These are phyloP conservation scores for Steinernema hermaphroditum DNA, from an alignment of 2,888 invertebrate genomes.

Conservation along the genomic window DNA sequence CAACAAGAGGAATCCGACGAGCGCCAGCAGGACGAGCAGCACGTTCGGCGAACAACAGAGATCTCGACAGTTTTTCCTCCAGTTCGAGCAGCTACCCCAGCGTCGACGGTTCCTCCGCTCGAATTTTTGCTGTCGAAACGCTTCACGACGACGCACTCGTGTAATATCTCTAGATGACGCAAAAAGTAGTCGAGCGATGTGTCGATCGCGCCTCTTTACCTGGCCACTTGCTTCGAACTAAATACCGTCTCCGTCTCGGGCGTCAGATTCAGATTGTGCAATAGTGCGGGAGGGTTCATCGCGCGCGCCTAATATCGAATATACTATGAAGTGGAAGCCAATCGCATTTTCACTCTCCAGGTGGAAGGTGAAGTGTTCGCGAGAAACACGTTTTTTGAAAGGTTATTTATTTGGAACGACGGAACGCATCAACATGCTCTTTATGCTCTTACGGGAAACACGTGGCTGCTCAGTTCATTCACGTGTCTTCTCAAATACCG, in stretches of 20 bases:
- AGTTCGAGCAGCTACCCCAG: not conserved
- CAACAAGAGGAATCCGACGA: not conserved
- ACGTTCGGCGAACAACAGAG: conserved; percentile 6
- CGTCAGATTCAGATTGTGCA: conserved; percentile 20
- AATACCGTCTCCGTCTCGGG: conserved; percentile 18
- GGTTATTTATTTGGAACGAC: not conserved
- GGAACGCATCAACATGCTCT: too few species aligned
- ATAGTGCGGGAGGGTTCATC: conserved; percentile 13
- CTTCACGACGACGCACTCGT: conserved; percentile 26
- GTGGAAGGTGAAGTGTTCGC: not conserved
- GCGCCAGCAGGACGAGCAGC: not conserved
- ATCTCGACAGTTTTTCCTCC: conserved; percentile 26
- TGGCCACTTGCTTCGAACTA: conserved; percentile 14
- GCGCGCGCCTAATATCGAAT: not conserved
- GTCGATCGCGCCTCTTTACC: not conserved
- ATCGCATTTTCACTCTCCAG: not conserved
- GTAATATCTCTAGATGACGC: conserved; percentile 5
- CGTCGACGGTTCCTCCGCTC: not conserved
- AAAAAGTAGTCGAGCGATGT: not conserved
- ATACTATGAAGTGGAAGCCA: not conserved
- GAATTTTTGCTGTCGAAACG: not conserved
- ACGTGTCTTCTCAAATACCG: too few species aligned
- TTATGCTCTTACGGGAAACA: too few species aligned
- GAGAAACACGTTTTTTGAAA: conserved; percentile 5
- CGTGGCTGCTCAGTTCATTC: too few species aligned